Evolutionary conservation across 2,113 vertebrate species (phyloP).

Genomic region (Alectura lathami): DNA sequence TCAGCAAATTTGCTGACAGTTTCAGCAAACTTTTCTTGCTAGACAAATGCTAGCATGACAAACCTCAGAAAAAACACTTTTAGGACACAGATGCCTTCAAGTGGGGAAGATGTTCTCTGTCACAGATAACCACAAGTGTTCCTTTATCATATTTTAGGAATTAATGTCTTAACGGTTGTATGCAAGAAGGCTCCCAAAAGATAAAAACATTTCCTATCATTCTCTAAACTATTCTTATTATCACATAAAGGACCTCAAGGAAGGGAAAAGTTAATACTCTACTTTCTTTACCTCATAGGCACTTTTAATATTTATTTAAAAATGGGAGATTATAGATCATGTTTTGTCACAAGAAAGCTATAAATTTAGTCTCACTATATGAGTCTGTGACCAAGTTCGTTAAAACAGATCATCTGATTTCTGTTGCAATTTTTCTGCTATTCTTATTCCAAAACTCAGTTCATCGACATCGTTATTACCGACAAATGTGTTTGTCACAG

Average conservation of each 20-base stretch:
- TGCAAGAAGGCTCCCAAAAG: neutral
- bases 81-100: neutral
- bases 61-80: neutral
- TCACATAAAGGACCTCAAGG: neutral
- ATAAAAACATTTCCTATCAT: neutral
- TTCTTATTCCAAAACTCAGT: neutral
- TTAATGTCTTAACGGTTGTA: neutral
- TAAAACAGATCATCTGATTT: neutral
- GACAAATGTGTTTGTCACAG: neutral
- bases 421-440: neutral
- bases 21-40: neutral
- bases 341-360: neutral
- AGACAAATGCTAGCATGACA: neutral
- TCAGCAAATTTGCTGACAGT: neutral
- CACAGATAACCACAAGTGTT: neutral
- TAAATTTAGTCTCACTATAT: neutral
- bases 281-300: neutral
- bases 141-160: neutral
- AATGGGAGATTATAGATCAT: neutral
- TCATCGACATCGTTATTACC: neutral
- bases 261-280: neutral
- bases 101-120: neutral
- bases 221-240: neutral
- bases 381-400: neutral
- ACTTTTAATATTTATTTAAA: neutral